phyloP scores from a whole-genome alignment of 2,113 vertebrate species.

The Elephantulus edwardii region DNA sequence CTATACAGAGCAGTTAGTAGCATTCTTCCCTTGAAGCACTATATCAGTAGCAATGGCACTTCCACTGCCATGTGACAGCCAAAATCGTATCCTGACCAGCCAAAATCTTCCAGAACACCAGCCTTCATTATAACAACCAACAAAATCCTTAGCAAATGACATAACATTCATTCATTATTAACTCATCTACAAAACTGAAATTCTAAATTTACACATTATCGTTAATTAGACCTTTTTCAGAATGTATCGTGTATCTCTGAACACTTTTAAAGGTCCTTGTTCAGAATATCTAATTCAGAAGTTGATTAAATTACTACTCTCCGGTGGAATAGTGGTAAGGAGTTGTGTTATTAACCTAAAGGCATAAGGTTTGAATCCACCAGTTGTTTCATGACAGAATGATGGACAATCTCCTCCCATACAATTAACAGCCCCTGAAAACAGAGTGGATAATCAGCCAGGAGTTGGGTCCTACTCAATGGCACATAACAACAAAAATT shows the following conservation, averaged over 20 bases:
- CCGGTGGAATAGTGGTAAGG: too few relatives aligned
- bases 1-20: neutral
- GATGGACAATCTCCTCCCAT: too few relatives aligned
- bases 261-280: neutral
- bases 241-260: neutral
- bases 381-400: too few relatives aligned
- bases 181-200: neutral
- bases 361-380: too few relatives aligned
- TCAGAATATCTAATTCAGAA: slow-evolving; percentile 31
- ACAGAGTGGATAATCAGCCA: too few relatives aligned
- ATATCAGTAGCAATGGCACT: neutral
- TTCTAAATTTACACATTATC: neutral
- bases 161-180: neutral
- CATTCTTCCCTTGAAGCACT: neutral
- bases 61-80: neutral
- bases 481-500: too few relatives aligned
- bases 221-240: neutral
- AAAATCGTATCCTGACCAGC: neutral
- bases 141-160: slow-evolving; percentile 8
- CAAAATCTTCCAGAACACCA: neutral
- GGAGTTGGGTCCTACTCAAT: too few relatives aligned
- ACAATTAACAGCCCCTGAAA: too few relatives aligned
- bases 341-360: too few relatives aligned
- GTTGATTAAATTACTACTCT: neutral
- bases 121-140: neutral